Percentiles rank a stretch among this genome's conserved stretches.
These are phyloP conservation scores for Globodera rostochiensis DNA, from an alignment of 1,140 invertebrate species.

Conservation along the genomic window DNA sequence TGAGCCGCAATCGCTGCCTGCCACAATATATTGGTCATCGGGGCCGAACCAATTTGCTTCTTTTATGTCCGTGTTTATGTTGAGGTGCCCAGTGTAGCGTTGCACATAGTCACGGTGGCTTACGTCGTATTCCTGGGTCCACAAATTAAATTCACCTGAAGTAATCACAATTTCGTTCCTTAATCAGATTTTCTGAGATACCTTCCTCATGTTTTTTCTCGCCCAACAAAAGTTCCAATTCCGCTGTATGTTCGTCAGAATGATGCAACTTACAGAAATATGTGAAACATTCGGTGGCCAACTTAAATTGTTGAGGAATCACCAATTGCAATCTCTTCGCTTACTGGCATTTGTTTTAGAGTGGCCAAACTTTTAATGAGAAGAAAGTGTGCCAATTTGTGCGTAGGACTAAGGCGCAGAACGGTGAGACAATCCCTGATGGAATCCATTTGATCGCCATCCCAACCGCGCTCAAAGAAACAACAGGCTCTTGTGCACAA, in stretches of 20 bases:
- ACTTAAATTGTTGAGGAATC: not conserved
- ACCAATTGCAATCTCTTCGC: not conserved
- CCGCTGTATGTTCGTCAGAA: slow-evolving; percentile 13
- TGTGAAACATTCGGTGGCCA: slow-evolving; percentile 15
- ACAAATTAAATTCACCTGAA: slow-evolving; percentile 16
- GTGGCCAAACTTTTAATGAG: slow-evolving; percentile 24
- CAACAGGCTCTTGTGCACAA: slow-evolving; percentile 21
- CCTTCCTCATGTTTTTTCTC: slow-evolving; percentile 24
- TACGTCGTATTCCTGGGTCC: slow-evolving; percentile 17
- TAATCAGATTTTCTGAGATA: not conserved
- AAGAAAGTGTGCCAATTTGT: slow-evolving; percentile 24
- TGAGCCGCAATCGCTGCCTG: slow-evolving; percentile 44
- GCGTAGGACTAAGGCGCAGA: not conserved
- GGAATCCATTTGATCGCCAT: slow-evolving; percentile 30
- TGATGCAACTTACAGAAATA: slow-evolving; percentile 12
- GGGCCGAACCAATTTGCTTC: slow-evolving; percentile 39
- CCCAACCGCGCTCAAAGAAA: slow-evolving; percentile 31
- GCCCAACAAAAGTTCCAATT: slow-evolving; percentile 1
- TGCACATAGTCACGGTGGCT: slow-evolving; percentile 27
- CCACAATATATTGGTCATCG: slow-evolving; percentile 41
- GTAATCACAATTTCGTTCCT: slow-evolving; percentile 8
- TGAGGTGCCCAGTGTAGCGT: slow-evolving; percentile 31
- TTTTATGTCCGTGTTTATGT: slow-evolving; percentile 43
- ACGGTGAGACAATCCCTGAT: slow-evolving; percentile 22
- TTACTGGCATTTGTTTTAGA: slow-evolving; percentile 26